Percentiles rank a stretch among this genome's conserved stretches.
Evolutionary conservation across 2,888 invertebrate genomes (phyloP).

Genomic region (Drosophila lutescens): DNA sequence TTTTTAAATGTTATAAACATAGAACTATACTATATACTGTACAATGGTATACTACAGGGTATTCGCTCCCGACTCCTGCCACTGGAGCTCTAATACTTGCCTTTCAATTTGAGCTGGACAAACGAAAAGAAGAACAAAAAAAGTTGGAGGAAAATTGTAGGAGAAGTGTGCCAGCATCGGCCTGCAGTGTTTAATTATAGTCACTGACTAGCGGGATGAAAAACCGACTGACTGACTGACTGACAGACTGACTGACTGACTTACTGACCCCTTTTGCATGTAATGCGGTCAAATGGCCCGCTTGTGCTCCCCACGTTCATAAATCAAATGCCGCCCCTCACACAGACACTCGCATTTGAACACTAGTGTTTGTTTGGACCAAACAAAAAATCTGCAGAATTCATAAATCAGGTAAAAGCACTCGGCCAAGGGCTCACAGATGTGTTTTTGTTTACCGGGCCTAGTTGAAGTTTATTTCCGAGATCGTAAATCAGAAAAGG

Average conservation of each 20-base stretch:
- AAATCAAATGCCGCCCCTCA: slow-evolving; percentile 48
- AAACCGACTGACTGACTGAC: slow-evolving; percentile 2
- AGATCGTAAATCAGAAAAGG: slow-evolving; percentile 16
- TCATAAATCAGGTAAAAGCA: slow-evolving; percentile 28
- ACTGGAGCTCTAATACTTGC: slow-evolving; percentile 4
- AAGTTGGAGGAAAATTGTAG: slow-evolving; percentile 11
- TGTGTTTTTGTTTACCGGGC: slow-evolving; percentile 1
- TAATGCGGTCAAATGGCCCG: slow-evolving; percentile 40
- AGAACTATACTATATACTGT: no score
- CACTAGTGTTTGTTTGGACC: slow-evolving; percentile 26
- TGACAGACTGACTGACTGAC: slow-evolving; percentile 8
- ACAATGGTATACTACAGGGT: slow-evolving; percentile 4
- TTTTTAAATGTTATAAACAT: no score
- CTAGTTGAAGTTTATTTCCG: background rate
- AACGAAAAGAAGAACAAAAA: slow-evolving; percentile 24
- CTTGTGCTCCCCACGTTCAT: slow-evolving; percentile 30
- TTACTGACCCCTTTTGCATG: slow-evolving; percentile 21
- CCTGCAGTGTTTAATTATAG: slow-evolving; percentile 63
- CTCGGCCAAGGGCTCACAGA: slow-evolving; percentile 9
- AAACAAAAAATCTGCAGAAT: slow-evolving; percentile 31
- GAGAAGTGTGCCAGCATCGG: slow-evolving; percentile 43
- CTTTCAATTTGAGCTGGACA: slow-evolving; percentile 58
- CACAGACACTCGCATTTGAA: slow-evolving; percentile 2
- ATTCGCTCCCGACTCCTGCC: background rate
- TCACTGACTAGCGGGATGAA: slow-evolving; percentile 17